These are phyloP conservation scores for Leptopilina drosophilae DNA, from an alignment of 2,888 invertebrate species.

Conservation along the genomic window DNA sequence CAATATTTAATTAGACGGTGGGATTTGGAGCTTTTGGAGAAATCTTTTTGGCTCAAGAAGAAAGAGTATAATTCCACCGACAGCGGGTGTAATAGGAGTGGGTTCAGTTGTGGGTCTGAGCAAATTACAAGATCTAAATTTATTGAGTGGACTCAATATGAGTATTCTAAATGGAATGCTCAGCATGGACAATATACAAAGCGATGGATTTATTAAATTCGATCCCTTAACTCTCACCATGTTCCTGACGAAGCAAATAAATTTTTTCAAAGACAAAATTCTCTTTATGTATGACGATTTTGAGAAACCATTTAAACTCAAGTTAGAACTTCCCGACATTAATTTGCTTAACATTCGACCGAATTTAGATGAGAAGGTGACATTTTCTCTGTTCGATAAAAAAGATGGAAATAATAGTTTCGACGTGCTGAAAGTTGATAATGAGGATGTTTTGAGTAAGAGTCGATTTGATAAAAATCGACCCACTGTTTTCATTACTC, in stretches of 20 bases:
- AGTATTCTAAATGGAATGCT: not conserved
- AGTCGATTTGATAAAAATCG: constrained; percentile 59
- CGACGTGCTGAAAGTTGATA: constrained; percentile 4
- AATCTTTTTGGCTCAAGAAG: not conserved
- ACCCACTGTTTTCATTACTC: constrained; percentile 65
- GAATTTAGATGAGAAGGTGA: constrained; percentile 1
- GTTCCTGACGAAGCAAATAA: constrained; percentile 3
- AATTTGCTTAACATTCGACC: constrained; percentile 9
- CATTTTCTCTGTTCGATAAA: constrained; percentile 9
- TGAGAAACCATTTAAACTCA: constrained; percentile 3
- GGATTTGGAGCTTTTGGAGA: not conserved
- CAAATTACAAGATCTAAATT: not conserved
- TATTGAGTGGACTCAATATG: not conserved
- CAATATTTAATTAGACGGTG: not conserved
- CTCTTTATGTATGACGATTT: constrained; percentile 3
- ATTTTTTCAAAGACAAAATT: constrained; percentile 10
- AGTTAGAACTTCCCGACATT: constrained; percentile 20
- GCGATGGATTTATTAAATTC: not conserved
- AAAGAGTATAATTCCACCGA: too few relatives aligned
- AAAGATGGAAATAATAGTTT: constrained; percentile 16
- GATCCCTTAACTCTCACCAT: not conserved
- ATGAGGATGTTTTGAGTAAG: not conserved
- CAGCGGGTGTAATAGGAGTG: too few relatives aligned
- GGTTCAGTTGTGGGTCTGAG: too few relatives aligned
- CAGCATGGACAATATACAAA: not conserved